Evolutionary conservation across 1,140 invertebrate species (phyloP).

Genomic region (Sarcophaga peregrina): DNA sequence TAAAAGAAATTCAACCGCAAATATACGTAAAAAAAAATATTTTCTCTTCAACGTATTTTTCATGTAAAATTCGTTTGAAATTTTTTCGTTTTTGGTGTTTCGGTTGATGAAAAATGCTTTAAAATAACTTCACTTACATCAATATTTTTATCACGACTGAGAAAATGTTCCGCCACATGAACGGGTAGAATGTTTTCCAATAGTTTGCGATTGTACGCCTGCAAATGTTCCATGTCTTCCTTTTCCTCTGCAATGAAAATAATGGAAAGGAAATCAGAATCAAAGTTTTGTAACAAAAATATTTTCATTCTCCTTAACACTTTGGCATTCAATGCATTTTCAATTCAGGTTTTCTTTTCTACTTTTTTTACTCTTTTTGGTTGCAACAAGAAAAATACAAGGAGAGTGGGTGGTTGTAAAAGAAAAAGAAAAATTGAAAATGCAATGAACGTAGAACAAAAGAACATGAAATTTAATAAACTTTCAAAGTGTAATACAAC

Average conservation of each 20-base stretch:
- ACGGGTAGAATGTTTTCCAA: conserved; percentile 94
- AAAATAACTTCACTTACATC: conserved; percentile 75
- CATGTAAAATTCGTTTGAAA: too few species aligned
- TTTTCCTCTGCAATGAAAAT: conserved; percentile 79
- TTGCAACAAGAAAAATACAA: not conserved
- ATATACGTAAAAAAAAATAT: too few species aligned
- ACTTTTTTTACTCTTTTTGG: not conserved
- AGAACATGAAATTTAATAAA: not conserved
- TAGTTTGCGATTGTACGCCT: conserved; percentile 92
- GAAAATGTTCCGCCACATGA: conserved; percentile 94
- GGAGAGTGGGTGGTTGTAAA: not conserved
- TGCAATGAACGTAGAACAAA: too few species aligned
- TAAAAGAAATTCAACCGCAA: too few species aligned
- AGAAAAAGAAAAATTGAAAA: not conserved
- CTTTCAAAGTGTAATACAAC: not conserved
- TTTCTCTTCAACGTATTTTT: too few species aligned
- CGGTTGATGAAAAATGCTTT: too few species aligned
- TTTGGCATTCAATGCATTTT: not conserved
- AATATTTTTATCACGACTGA: conserved; percentile 82
- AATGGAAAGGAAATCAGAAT: conserved; percentile 29
- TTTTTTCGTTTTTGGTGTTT: too few species aligned
- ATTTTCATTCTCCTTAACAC: not conserved
- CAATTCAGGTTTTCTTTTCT: not conserved
- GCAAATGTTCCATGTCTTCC: conserved; percentile 93
- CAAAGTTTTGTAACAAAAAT: not conserved